Base-by-base conservation (phyloP, 2,797 vertebrate genomes). In the Mormyrops attenuatus region DNA sequence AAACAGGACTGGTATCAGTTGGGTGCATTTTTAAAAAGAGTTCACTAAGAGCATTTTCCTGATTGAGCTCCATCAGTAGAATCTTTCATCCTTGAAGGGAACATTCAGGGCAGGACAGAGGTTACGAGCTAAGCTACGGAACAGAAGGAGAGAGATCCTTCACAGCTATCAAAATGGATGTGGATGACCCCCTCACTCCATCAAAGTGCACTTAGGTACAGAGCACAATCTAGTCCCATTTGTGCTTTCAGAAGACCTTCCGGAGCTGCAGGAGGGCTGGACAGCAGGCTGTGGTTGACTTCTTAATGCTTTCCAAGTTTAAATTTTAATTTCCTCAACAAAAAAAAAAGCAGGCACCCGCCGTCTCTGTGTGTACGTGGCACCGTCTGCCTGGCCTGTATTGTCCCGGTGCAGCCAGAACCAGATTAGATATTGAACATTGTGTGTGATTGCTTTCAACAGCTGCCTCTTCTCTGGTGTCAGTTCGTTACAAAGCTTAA, bases 271-370 rank as follows among this genome's bases (percentile, higher is more conserved):
- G 50, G 52, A 57, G 85, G 8, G 30, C 34, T 15, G 85, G 15
- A 41, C 49, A 87, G 49, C 30, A 17, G 52, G 26, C 34, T 34
- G 85, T 30, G 49, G 47, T 57, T 26, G 26, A 38, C 52, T 41
- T 85, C 73, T 85, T 87, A 87, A 87, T 55, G 85, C 77, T 82
- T 82, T 82, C 77, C 50, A 57, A 87, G 15, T 26, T 53, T 87
- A 87, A 55, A 87, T 57, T 87, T 87, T 86, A 86, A 50, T 53
- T 85, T 30, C 47, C 49, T 73, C 30, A 34, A 73, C 15, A 73
- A 38, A 69, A 66, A 63, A 34, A 13, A 66, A 30, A 34, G 7
- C 3, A 34, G 30, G 41, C 77, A 47, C 20, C 77, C 6, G 20
- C 38, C 38, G 20, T 47, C 77, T 82, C 77, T 47, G 20, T n/a